These are phyloP conservation scores for Acromyrmex charruanus DNA, from an alignment of 1,140 invertebrate species.

Conservation along the genomic window DNA sequence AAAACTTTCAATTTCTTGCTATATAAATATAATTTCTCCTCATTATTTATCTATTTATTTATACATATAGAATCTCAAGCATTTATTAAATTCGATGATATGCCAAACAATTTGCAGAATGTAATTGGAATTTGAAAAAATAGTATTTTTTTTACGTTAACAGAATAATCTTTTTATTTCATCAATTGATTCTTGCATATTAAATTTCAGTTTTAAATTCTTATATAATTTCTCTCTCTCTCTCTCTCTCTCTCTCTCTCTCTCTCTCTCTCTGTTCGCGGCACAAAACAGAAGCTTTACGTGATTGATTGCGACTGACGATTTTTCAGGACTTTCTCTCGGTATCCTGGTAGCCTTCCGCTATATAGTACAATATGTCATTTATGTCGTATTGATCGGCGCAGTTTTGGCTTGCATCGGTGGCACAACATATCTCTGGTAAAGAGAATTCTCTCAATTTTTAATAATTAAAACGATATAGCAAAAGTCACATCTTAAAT, in stretches of 20 bases:
- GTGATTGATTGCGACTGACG: conserved; percentile 40
- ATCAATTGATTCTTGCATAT: conserved; percentile 22
- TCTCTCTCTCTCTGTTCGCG: neutral
- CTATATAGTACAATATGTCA: conserved; percentile 89
- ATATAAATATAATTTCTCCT: neutral
- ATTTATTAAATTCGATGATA: conserved; percentile 12
- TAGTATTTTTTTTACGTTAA: neutral
- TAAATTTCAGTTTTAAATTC: conserved; percentile 39
- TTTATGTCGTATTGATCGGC: conserved; percentile 90
- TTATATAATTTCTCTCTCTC: neutral
- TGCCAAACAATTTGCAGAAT: neutral
- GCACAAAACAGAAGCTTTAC: neutral
- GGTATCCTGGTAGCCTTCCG: conserved; percentile 89
- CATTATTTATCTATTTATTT: neutral
- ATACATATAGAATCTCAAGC: neutral
- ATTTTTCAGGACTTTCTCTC: conserved; percentile 87
- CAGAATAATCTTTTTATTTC: neutral
- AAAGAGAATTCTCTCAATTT: conserved; percentile 73
- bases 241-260: neutral
- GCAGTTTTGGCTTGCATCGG: conserved; percentile 88
- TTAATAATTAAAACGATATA: neutral
- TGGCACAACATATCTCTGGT: conserved; percentile 90
- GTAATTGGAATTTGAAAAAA: neutral
- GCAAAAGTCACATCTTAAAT: neutral
- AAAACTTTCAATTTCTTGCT: neutral